Base-by-base conservation (phyloP, 1,140 invertebrate genomes). In the Zelostemma sp. region DNA sequence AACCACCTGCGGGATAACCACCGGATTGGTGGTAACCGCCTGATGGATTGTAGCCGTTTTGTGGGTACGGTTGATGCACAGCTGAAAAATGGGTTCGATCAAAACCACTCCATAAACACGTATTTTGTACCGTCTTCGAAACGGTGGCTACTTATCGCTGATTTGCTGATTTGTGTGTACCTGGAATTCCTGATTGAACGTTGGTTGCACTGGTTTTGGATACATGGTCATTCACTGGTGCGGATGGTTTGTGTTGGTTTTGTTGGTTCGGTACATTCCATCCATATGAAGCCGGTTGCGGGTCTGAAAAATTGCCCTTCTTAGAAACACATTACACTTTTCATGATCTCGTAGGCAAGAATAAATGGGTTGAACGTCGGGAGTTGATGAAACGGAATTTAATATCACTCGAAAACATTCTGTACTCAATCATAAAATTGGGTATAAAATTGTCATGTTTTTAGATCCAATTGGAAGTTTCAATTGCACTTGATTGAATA, bases 201-300 rank as follows among this genome's bases (percentile, higher is more conserved):
- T 79, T 76, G 1, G 78, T 76, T 3, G 83, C 80, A 50, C 76
- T 83, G 1, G 77, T 76, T 55, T 81, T 84, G n/a, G 73, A 68
- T 14, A 62, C 41, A 45, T 80, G 70, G 40, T 83, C 81, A 16
- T 72, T 56, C 9, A 63, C 67, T 21, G 82, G 81, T 14, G 83
- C 80, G 4, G 82, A 83, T 14, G 83, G 66, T 60, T 80, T 83
- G 18, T 69, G 47, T 17, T 71, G 68, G 19, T 74, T 74, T 47
- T 58, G 59, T 11, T 54, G n/a, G n/a, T n/a, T 43, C 6, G 74
- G 79, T 15, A 81, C 71, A 4, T 82, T 84, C 83, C 83, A 85
- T 60, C 82, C 82, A 74, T 81, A 72, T 46, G 73, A 75, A 64
- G 66, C 64, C 31, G 77, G 73, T 16, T 69, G 75, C n/a, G 79